These are phyloP conservation scores for Chitala chitala DNA, from an alignment of 2,113 vertebrate species.

Conservation along the genomic window DNA sequence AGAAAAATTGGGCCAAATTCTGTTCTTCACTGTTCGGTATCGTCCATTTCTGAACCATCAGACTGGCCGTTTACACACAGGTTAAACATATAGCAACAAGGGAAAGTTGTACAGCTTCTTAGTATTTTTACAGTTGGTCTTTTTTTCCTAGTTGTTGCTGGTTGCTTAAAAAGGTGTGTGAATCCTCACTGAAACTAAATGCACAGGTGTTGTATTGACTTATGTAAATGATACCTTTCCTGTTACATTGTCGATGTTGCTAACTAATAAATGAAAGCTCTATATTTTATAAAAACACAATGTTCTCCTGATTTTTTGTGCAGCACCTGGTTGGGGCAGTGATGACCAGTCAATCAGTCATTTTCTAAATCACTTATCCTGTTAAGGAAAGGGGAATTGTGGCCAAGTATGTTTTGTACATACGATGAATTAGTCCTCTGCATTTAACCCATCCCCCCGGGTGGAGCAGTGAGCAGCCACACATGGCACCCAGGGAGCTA, in stretches of 20 bases:
- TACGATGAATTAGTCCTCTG: too few relatives aligned
- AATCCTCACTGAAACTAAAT: conserved; percentile 51
- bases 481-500: too few relatives aligned
- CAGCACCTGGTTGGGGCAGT: too few relatives aligned
- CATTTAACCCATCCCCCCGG: too few relatives aligned
- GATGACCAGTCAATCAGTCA: too few relatives aligned
- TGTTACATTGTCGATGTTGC: conserved; percentile 63
- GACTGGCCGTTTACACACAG: conserved; percentile 16
- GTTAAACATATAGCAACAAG: conserved; percentile 9
- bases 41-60: background rate
- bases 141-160: conserved; percentile 48
- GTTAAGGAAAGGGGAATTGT: too few relatives aligned
- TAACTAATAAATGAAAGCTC: conserved; percentile 74
- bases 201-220: conserved; percentile 67
- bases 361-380: too few relatives aligned
- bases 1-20: conserved; percentile 22
- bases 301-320: conserved; percentile 12
- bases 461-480: too few relatives aligned
- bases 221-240: conserved; percentile 56
- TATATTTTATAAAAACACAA: conserved; percentile 75
- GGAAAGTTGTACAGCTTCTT: conserved; percentile 25
- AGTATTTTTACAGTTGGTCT: conserved; percentile 37
- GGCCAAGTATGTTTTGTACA: too few relatives aligned
- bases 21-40: conserved; percentile 31
- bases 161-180: conserved; percentile 46